These are phyloP conservation scores for Nautilus pompilius DNA, from an alignment of 1,140 invertebrate species.

Conservation along the genomic window DNA sequence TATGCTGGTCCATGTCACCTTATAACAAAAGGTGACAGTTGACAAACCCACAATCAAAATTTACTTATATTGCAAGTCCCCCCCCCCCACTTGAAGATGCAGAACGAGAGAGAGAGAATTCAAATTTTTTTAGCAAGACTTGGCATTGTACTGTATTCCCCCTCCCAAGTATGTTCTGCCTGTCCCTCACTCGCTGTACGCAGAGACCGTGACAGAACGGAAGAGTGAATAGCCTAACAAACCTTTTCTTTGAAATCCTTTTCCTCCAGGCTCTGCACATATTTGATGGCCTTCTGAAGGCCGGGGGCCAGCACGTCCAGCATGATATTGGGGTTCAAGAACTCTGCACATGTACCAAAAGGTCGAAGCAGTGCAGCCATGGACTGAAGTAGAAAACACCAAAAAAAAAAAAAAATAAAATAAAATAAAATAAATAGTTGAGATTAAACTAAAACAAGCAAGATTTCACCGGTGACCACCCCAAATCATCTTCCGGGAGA, in stretches of 20 bases:
- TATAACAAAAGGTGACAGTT: too few relatives aligned
- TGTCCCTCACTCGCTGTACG: not conserved
- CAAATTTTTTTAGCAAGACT: too few relatives aligned
- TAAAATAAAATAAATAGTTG: too few relatives aligned
- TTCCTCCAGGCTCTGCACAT: constrained; percentile 53
- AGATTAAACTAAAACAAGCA: too few relatives aligned
- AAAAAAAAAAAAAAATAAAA: not conserved
- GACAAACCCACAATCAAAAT: too few relatives aligned
- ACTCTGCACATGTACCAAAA: constrained; percentile 55
- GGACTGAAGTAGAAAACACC: constrained; percentile 31
- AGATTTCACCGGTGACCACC: too few relatives aligned
- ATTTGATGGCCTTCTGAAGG: constrained; percentile 53
- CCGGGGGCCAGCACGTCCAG: constrained; percentile 45
- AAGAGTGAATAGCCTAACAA: not conserved
- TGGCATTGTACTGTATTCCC: not conserved
- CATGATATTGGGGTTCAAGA: constrained; percentile 49
- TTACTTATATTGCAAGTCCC: too few relatives aligned
- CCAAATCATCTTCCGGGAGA: too few relatives aligned
- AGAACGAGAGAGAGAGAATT: too few relatives aligned
- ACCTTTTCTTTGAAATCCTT: constrained; percentile 60
- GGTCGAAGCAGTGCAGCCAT: constrained; percentile 55
- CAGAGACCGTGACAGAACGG: not conserved
- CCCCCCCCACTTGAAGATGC: too few relatives aligned
- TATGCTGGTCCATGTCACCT: too few relatives aligned
- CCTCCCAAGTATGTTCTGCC: not conserved